Conservation (phyloP, 2,888 invertebrate genomes). For the Antheraea yamamai region DNA sequence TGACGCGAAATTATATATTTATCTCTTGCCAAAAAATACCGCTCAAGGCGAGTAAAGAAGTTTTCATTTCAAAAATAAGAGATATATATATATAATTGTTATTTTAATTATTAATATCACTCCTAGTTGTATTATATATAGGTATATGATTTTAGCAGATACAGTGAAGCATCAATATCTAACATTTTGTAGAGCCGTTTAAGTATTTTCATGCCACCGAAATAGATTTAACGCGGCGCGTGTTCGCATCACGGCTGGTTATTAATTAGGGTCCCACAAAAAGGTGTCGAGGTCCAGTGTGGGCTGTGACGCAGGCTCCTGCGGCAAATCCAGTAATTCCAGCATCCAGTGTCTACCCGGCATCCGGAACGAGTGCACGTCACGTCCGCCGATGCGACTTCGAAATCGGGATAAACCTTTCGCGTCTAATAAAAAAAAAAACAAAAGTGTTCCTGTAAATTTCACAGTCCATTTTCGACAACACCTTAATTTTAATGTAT, state of each 20-base stretch:
- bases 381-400: slow-evolving; percentile 27
- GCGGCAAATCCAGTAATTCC: slow-evolving; percentile 71
- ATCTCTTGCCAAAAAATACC: too few species aligned
- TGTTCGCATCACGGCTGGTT: slow-evolving; percentile 64
- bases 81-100: background rate
- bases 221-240: slow-evolving; percentile 48
- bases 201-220: slow-evolving; percentile 21
- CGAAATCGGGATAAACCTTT: background rate
- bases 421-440: background rate
- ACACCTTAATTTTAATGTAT: background rate
- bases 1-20: too few species aligned
- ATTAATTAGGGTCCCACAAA: slow-evolving; percentile 78
- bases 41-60: too few species aligned
- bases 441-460: background rate
- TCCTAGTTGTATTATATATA: background rate
- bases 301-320: slow-evolving; percentile 76
- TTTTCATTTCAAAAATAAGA: too few species aligned
- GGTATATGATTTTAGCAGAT: background rate
- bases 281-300: slow-evolving; percentile 72
- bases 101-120: background rate
- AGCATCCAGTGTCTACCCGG: slow-evolving; percentile 67
- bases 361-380: slow-evolving; percentile 57
- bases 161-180: background rate
- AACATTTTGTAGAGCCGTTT: slow-evolving; percentile 18
- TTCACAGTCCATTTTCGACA: background rate